A percentile compares a stretch with the other conserved stretches of the same genome.
Evolutionary conservation across 2,888 invertebrate species (phyloP).

Genomic region (Acleris holmiana): DNA sequence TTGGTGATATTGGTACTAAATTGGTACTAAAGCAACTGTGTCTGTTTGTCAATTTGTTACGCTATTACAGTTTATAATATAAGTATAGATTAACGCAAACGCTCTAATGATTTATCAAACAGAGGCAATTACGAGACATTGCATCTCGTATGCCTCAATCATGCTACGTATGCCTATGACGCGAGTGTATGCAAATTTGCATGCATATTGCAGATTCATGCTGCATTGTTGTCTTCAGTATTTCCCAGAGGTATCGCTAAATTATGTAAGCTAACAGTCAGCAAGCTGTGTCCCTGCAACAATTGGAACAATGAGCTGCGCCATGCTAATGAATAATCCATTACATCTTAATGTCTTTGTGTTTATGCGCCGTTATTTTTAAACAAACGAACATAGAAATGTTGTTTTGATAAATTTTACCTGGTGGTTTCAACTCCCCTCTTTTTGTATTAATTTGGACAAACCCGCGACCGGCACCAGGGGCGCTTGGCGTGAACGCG

Average conservation of each 20-base stretch:
- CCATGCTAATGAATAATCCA: slow-evolving; percentile 26
- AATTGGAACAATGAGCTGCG: slow-evolving; percentile 28
- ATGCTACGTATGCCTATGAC: slow-evolving; percentile 56
- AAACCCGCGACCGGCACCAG: no score
- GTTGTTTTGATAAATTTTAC: no score
- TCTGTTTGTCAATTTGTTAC: no score
- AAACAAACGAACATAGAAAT: neutral
- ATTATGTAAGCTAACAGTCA: slow-evolving; percentile 37
- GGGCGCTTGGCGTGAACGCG: no score
- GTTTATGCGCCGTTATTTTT: slow-evolving; percentile 2
- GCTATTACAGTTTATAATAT: no score
- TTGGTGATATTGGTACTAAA: no score
- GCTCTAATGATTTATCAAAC: slow-evolving; percentile 5
- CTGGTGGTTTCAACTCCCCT: no score
- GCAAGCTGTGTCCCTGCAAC: slow-evolving; percentile 16
- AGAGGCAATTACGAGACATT: slow-evolving; percentile 24
- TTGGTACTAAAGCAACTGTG: no score
- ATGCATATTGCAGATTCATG: slow-evolving; percentile 63
- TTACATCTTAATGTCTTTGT: slow-evolving; percentile 25
- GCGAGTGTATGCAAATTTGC: slow-evolving; percentile 62
- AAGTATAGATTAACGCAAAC: neutral
- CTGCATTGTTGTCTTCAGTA: slow-evolving; percentile 56
- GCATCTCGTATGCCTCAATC: slow-evolving; percentile 51
- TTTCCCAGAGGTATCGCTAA: slow-evolving; percentile 35
- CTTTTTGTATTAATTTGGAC: no score